Conservation (phyloP, 1,140 invertebrate species). For the Neotoxoptera formosana region DNA sequence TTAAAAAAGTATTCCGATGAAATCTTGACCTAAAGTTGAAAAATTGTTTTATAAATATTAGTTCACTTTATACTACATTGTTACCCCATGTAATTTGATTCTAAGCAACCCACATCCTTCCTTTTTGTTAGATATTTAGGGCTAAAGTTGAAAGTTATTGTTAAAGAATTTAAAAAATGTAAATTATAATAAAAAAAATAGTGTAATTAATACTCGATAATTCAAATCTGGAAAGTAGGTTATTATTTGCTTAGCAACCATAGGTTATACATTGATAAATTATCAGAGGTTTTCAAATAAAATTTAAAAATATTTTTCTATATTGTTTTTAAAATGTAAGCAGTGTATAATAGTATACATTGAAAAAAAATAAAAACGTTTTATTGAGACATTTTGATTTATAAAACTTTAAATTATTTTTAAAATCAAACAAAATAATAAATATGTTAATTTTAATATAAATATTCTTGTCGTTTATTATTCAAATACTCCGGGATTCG, state of each 20-base stretch:
- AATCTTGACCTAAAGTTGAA: neutral
- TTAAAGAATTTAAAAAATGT: neutral
- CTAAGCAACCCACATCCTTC: neutral
- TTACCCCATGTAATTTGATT: neutral
- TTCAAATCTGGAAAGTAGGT: neutral
- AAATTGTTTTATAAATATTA: no score
- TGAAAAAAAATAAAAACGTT: no score
- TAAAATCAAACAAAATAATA: neutral
- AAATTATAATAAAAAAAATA: neutral
- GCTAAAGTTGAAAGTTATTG: neutral
- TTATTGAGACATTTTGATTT: neutral
- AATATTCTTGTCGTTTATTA: neutral
- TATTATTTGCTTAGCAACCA: neutral
- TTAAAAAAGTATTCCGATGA: neutral
- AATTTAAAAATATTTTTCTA: neutral
- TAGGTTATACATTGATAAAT: no score
- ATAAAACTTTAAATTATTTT: neutral
- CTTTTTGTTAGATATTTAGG: neutral
- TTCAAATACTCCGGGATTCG: no score
- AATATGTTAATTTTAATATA: no score
- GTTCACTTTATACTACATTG: neutral
- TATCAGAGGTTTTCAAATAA: neutral
- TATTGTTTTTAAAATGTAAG: neutral
- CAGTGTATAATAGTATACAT: neutral
- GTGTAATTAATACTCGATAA: neutral